These are phyloP conservation scores for Novumbra hubbsi DNA, from an alignment of 2,797 vertebrate genomes.

Conservation along the genomic window DNA sequence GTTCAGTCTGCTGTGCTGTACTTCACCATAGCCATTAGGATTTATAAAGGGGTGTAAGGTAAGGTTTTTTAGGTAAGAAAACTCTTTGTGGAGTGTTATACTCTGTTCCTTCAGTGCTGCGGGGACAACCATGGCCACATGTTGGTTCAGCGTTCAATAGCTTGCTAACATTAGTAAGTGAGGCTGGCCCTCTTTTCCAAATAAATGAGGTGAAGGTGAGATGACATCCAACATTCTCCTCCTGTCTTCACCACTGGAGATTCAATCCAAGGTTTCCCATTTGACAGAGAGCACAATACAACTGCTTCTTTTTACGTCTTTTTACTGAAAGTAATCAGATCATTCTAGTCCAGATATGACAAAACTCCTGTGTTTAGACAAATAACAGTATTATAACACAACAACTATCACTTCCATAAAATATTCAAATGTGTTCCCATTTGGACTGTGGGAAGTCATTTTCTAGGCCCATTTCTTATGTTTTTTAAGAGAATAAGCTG, in stretches of 20 bases:
- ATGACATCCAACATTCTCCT: not conserved
- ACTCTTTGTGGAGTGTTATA: not conserved
- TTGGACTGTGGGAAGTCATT: no score
- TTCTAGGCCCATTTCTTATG: no score
- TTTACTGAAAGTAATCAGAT: no score
- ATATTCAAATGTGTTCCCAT: no score
- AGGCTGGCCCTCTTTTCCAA: not conserved
- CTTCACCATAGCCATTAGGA: not conserved
- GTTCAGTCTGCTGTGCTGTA: not conserved
- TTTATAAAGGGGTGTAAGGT: not conserved
- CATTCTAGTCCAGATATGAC: no score
- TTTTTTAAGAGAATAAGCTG: no score
- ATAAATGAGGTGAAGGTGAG: not conserved
- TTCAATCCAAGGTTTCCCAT: not conserved
- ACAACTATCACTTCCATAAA: no score
- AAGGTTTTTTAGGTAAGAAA: not conserved
- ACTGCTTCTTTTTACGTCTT: no score
- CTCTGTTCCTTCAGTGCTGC: not conserved
- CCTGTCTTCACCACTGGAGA: not conserved
- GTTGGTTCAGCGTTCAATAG: not conserved
- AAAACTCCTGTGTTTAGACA: no score
- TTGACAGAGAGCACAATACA: not conserved
- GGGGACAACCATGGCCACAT: not conserved
- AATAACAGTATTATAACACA: no score
- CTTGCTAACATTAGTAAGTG: not conserved